Percentiles rank a stretch among this genome's conserved stretches.
These are phyloP conservation scores for Meleagris gallopavo DNA, from an alignment of 2,113 vertebrate genomes.

Conservation along the genomic window DNA sequence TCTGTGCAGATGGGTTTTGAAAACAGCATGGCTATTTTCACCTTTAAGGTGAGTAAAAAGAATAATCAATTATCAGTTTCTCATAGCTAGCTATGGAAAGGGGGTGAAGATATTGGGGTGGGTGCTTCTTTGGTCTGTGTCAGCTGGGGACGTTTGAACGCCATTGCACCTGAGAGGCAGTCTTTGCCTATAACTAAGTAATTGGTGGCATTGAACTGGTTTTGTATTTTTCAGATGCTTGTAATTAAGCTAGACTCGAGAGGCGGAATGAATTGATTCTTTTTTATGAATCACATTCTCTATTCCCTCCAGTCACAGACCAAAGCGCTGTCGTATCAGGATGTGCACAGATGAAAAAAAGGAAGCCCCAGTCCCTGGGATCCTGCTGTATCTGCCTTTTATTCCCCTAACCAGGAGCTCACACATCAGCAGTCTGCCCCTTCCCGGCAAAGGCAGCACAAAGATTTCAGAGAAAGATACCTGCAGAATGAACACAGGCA, in stretches of 20 bases:
- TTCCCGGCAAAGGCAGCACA: background rate
- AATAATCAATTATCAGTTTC: background rate
- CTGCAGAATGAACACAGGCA: background rate
- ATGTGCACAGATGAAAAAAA: background rate
- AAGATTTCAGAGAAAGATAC: background rate
- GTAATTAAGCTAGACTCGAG: background rate
- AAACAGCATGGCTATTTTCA: background rate
- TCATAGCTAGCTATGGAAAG: background rate
- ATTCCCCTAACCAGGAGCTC: background rate
- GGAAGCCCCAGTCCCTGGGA: background rate
- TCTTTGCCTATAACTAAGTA: background rate
- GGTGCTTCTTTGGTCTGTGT: background rate
- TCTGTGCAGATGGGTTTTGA: background rate
- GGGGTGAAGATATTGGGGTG: background rate
- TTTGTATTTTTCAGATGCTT: background rate
- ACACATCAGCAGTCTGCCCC: background rate
- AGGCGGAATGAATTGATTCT: background rate
- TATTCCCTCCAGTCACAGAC: background rate
- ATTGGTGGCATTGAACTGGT: background rate
- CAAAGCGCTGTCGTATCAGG: background rate
- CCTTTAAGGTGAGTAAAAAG: no score
- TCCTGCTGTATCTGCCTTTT: background rate
- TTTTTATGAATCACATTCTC: background rate
- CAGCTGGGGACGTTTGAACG: background rate
- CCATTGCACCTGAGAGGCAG: background rate